Evolutionary conservation across 23 tunicate genomes (phyloP).

Genomic region (Halocynthia aurantium): DNA sequence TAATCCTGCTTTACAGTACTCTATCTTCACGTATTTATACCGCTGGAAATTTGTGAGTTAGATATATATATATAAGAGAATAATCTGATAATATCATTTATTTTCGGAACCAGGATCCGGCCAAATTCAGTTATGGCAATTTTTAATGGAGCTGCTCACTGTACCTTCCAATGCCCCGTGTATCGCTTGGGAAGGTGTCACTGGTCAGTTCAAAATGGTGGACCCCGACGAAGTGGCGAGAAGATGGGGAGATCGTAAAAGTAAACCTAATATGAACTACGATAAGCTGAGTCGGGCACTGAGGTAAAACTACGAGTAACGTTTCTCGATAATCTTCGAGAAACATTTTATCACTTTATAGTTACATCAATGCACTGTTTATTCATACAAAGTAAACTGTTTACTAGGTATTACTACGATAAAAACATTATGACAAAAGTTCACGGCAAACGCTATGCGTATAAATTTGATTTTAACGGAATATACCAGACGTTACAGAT

Average conservation of each 20-base stretch:
- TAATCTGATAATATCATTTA: background rate
- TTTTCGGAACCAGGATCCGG: constrained; percentile 56
- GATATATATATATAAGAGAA: background rate
- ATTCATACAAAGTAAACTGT: background rate
- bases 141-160: constrained; percentile 92
- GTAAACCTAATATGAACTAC: constrained; percentile 99
- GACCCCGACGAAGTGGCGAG: constrained; percentile 99
- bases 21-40: background rate
- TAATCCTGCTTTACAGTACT: constrained; percentile 1
- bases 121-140: constrained; percentile 98
- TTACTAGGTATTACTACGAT: constrained; percentile 92
- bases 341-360: background rate
- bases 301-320: constrained; percentile 33
- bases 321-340: background rate
- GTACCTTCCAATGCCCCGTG: constrained; percentile 91
- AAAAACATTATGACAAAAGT: constrained; percentile 99
- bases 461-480: constrained; percentile 95
- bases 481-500: constrained; percentile 89
- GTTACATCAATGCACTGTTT: constrained; percentile 2
- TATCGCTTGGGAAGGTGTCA: constrained; percentile 98
- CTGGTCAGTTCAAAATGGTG: constrained; percentile 97
- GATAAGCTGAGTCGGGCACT: constrained; percentile 88
- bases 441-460: constrained; percentile 99
- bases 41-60: background rate
- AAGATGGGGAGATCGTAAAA: constrained; percentile 98